Evolutionary conservation across 2,888 invertebrate species (phyloP), one percentile per base, ranked within the genome.

Genomic region (Yponomeuta evonymella): DNA sequence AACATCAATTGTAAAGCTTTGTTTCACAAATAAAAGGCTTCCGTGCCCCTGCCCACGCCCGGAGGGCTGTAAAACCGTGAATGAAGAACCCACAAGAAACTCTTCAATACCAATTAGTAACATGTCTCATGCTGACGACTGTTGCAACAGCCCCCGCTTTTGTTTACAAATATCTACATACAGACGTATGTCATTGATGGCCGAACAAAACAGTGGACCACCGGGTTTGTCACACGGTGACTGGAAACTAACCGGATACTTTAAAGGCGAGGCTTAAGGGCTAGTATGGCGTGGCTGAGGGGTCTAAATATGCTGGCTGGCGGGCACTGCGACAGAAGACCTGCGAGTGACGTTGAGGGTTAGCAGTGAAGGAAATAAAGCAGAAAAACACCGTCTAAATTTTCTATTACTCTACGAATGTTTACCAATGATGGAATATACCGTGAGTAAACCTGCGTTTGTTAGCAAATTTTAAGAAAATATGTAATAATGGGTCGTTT

Each of bases 121-220:
- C 51, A 58, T 11, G 65, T 33, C 65, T 29, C 65, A 11, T 58
- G 51, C 51, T 43, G 51, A 58, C 5, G 51, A 58, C 51, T 58
- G 15, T 58, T 58, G 51, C 15, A 58, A 12, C 6, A 23, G 68
- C n/a, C n/a, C 10, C 9, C n/a, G 36, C 70, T 62, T 70, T 70
- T 70, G 70, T 70, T 62, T 70, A 70, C 70, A 62, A 62, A 70
- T 36, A 70, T 70, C 30, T 70, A 70, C 70, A 62, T 36, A 70
- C 33, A 70, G 3, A 51, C 70, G 23, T 3, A 12, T 58, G 70
- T 70, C 63, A 70, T 70, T 63, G 70, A 70, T 70, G 70, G 62
- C 43, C 62, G 70, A 70, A 62, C 30, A 65, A 65, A 33, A 65
- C 36, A 64, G 63, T 5, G 43, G 70, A 70, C 70, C 65, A 70